Conservation (phyloP, 2,888 invertebrate species). For the Pharmacophagus antenor region DNA sequence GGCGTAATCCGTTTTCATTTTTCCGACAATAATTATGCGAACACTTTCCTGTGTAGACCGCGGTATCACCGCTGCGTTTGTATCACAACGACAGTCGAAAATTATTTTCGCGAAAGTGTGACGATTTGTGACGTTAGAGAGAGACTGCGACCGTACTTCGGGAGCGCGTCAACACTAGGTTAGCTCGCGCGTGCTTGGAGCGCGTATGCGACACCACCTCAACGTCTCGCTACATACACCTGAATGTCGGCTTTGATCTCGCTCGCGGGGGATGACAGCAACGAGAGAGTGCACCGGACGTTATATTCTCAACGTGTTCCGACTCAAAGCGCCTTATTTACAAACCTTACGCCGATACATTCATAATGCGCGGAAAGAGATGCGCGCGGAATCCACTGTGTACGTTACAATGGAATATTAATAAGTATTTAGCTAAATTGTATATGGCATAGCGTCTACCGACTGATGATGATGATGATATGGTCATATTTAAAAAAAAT, state of each 20-base stretch:
- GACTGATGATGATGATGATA: too few relatives aligned
- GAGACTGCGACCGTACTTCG: too few relatives aligned
- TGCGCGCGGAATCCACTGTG: slow-evolving; percentile 31
- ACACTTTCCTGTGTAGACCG: slow-evolving; percentile 61
- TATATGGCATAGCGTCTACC: too few relatives aligned
- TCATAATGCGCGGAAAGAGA: slow-evolving; percentile 33
- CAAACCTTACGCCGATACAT: slow-evolving; percentile 41
- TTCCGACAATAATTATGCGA: slow-evolving; percentile 44
- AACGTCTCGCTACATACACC: slow-evolving; percentile 59
- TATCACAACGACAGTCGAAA: slow-evolving; percentile 48
- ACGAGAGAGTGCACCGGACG: slow-evolving; percentile 55
- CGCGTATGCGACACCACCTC: slow-evolving; percentile 56
- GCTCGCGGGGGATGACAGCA: slow-evolving; percentile 53
- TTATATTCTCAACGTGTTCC: slow-evolving; percentile 56
- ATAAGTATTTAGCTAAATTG: too few relatives aligned
- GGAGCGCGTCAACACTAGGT: too few relatives aligned
- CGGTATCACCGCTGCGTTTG: slow-evolving; percentile 45
- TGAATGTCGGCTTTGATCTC: slow-evolving; percentile 54
- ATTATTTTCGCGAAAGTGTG: slow-evolving; percentile 54
- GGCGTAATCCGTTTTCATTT: slow-evolving; percentile 79
- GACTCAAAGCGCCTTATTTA: slow-evolving; percentile 38
- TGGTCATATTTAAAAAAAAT: too few relatives aligned
- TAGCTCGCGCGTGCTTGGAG: slow-evolving; percentile 31
- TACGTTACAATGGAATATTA: slow-evolving; percentile 21
- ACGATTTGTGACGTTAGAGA: too few relatives aligned